Evolutionary conservation across 2,113 vertebrate species (phyloP).

Genomic region (Bos javanicus): DNA sequence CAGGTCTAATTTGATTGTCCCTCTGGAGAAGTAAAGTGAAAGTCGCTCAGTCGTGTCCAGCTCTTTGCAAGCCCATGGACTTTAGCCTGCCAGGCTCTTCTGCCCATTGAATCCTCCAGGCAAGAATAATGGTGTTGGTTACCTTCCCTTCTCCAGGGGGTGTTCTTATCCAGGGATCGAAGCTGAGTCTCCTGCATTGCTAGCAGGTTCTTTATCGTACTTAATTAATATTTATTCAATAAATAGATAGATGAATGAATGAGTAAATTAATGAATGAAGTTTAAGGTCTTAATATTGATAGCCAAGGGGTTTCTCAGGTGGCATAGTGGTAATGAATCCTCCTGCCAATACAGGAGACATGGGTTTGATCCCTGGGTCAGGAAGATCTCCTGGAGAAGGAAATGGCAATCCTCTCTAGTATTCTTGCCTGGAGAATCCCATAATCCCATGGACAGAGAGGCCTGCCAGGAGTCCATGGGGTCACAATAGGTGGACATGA

Average conservation of each 20-base stretch:
- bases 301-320: background rate
- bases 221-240: background rate
- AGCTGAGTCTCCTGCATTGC: background rate
- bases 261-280: background rate
- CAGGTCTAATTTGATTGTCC: background rate
- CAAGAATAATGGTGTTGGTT: background rate
- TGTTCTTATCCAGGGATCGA: background rate
- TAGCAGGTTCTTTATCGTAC: background rate
- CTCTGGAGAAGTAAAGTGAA: background rate
- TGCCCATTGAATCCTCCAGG: background rate
- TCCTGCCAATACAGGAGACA: background rate
- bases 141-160: background rate
- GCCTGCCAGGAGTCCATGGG: accelerated
- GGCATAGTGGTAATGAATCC: background rate
- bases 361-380: background rate
- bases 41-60: accelerated
- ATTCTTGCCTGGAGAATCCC: background rate
- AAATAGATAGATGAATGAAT: background rate
- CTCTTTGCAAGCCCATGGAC: background rate
- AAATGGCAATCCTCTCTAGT: background rate
- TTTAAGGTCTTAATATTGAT: background rate
- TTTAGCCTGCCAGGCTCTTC: background rate
- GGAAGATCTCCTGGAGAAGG: background rate
- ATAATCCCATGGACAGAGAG: background rate
- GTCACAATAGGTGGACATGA: background rate